These are phyloP conservation scores for Atta texana DNA, from an alignment of 1,140 invertebrate genomes.

Conservation along the genomic window DNA sequence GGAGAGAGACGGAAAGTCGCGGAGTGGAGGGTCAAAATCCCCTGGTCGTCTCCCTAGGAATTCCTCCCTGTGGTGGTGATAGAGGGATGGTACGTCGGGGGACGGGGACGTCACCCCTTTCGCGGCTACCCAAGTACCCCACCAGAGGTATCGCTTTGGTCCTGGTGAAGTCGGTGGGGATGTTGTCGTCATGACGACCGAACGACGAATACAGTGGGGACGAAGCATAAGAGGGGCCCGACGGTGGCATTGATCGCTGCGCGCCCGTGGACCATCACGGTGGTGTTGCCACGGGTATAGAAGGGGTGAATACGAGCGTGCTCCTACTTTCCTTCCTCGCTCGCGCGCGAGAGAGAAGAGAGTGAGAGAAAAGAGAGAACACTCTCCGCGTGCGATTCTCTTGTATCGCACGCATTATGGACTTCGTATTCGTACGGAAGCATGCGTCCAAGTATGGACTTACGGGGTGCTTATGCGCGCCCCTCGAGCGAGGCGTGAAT, in stretches of 20 bases:
- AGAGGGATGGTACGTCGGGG: slow-evolving; percentile 56
- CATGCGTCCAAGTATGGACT: slow-evolving; percentile 81
- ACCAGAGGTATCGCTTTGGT: slow-evolving; percentile 69
- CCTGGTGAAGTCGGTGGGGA: slow-evolving; percentile 79
- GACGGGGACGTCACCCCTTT: slow-evolving; percentile 72
- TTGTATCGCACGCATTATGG: slow-evolving; percentile 77
- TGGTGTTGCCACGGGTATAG: slow-evolving; percentile 77
- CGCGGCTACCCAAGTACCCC: slow-evolving; percentile 75
- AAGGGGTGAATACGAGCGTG: slow-evolving; percentile 82
- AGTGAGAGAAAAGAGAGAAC: background rate
- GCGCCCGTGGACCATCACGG: slow-evolving; percentile 79
- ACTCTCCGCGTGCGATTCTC: slow-evolving; percentile 18
- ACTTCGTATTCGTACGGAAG: slow-evolving; percentile 78
- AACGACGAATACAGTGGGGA: slow-evolving; percentile 65
- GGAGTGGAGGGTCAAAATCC: slow-evolving; percentile 74
- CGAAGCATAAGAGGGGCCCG: slow-evolving; percentile 77
- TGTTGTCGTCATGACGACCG: slow-evolving; percentile 83
- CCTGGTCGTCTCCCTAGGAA: slow-evolving; percentile 74
- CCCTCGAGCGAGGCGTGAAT: slow-evolving; percentile 79
- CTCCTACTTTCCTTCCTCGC: slow-evolving; percentile 58
- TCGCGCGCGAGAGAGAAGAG: slow-evolving; percentile 23
- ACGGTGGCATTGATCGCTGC: slow-evolving; percentile 85
- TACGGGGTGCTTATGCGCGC: slow-evolving; percentile 80
- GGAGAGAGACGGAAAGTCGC: background rate
- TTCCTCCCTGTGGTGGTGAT: slow-evolving; percentile 75